Base-by-base conservation (phyloP, 2,888 invertebrate species). In the Eilema sororculum region DNA sequence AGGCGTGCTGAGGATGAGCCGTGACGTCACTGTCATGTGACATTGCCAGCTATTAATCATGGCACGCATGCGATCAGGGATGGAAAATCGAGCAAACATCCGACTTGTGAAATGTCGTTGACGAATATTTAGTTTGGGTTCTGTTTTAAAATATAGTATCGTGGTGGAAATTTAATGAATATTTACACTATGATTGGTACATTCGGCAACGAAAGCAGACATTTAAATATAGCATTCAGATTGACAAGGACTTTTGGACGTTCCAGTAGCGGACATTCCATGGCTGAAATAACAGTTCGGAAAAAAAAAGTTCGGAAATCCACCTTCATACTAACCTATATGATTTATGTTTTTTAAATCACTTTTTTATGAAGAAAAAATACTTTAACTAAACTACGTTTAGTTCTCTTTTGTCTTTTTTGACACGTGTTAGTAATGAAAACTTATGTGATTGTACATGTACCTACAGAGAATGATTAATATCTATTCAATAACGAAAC, bases 21-120 rank as follows among this genome's bases (percentile, higher is more conserved):
- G 85, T 87, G 89, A 89, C 90, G 90, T 88, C 88, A 86, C 82
- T 84, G 86, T 87, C 90, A 87, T 86, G 89, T 90, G 92, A 92
- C 93, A 92, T 86, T 81, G 70, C 72, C 69, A 76, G 84, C 92
- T 89, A 94, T 94, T 93, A 93, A 93, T 94, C 93, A 94, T 86
- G 79, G 83, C 80, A 86, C 87, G 86, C 88, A 86, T 86, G 83
- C 88, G 85, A 85, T 84, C 84, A 82, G 80, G 78, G 83, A 81
- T 76, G 83, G 82, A 77, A 80, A 75, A 74, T 73, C 78, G 73
- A 74, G 72, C 73, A 73, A 73, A 79, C 78, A 82, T 82, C 74
- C 78, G 74, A 67, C 66, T 71, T 65, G 71, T 64, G 22, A 77
- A 81, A 81, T 79, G 76, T 71, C 72, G 67, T 60, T 33, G 37